Percentiles rank a stretch among this genome's conserved stretches.
Evolutionary conservation across 2,113 vertebrate species (phyloP).

Genomic region (Dicrurus megarhynchus): DNA sequence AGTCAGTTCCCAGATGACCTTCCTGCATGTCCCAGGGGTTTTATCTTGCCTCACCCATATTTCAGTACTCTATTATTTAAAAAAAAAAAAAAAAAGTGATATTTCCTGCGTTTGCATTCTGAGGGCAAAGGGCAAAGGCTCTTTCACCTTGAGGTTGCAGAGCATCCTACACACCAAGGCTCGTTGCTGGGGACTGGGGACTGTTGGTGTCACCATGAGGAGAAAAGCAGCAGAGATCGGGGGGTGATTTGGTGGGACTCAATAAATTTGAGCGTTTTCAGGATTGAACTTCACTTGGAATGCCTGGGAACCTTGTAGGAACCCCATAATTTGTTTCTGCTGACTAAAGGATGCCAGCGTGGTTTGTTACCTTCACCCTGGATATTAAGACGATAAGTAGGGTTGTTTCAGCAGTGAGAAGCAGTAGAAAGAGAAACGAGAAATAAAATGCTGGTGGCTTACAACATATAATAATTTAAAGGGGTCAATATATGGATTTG

Average conservation of each 20-base stretch:
- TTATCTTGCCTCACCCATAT: not conserved
- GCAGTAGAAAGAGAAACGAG: not conserved
- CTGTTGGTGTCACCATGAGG: not conserved
- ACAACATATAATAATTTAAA: not conserved
- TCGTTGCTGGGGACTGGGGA: not conserved
- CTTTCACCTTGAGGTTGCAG: not conserved
- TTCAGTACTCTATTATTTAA: not conserved
- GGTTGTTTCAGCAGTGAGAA: not conserved
- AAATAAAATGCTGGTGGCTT: not conserved
- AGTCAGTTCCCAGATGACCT: not conserved
- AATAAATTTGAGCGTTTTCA: not conserved
- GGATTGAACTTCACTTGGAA: not conserved
- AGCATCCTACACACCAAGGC: fast-evolving
- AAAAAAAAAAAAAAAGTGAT: not conserved
- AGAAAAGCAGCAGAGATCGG: not conserved
- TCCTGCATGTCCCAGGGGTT: fast-evolving
- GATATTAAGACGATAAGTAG: not conserved
- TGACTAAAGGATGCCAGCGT: not conserved
- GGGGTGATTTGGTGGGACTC: not conserved
- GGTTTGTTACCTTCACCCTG: not conserved
- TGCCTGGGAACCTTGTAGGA: not conserved
- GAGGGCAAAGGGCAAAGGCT: not conserved
- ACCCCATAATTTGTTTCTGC: not conserved
- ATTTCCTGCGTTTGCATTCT: not conserved
- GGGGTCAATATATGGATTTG: not conserved